Conservation (phyloP, 2,888 invertebrate genomes). For the Carcina quercana region DNA sequence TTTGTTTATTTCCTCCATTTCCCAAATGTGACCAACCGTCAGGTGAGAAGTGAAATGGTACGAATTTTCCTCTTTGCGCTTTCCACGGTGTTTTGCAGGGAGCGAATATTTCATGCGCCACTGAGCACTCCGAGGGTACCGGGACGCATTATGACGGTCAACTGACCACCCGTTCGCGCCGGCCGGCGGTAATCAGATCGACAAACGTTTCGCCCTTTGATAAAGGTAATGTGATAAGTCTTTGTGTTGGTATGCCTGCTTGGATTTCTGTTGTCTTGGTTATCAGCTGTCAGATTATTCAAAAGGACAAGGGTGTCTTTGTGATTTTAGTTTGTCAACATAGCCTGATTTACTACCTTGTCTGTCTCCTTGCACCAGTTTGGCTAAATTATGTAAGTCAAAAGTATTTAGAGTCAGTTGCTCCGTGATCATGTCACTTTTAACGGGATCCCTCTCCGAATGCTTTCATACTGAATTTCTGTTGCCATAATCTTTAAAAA, state of each 20-base stretch:
- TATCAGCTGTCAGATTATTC: constrained; percentile 3
- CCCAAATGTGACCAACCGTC: constrained; percentile 23
- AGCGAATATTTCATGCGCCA: constrained; percentile 70
- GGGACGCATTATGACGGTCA: constrained; percentile 69
- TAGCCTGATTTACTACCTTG: too few relatives aligned
- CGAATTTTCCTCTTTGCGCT: constrained; percentile 53
- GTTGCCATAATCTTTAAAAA: too few relatives aligned
- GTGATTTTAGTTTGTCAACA: too few relatives aligned
- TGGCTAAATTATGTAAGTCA: too few relatives aligned
- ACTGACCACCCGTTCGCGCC: constrained; percentile 51
- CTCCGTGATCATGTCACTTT: too few relatives aligned
- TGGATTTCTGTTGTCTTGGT: constrained; percentile 16
- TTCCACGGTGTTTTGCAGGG: constrained; percentile 28
- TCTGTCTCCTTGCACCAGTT: too few relatives aligned
- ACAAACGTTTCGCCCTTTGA: constrained; percentile 60
- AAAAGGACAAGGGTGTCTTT: too few relatives aligned
- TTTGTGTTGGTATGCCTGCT: constrained; percentile 31
- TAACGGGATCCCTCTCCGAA: too few relatives aligned
- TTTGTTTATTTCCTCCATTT: constrained; percentile 23
- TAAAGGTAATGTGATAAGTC: constrained; percentile 49
- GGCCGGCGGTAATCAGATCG: constrained; percentile 52
- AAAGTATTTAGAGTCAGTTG: too few relatives aligned
- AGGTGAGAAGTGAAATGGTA: constrained; percentile 65
- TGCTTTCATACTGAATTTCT: too few relatives aligned
- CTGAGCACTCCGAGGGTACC: constrained; percentile 46